These are phyloP conservation scores for Lineus longissimus DNA, from an alignment of 1,140 invertebrate genomes.

Conservation along the genomic window DNA sequence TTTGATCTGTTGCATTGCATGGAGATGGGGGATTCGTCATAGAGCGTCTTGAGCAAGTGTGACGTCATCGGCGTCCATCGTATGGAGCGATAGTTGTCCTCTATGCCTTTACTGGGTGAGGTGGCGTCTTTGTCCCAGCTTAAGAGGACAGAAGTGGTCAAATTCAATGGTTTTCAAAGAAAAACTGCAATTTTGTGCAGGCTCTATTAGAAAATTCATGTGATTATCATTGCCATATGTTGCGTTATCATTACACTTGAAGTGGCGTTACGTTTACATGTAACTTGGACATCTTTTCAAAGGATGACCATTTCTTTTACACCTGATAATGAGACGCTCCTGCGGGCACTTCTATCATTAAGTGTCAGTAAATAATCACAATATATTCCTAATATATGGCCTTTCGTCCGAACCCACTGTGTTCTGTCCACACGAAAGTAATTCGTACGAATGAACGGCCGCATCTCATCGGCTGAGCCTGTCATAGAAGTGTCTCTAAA, in stretches of 20 bases:
- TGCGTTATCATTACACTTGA: neutral
- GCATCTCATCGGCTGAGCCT: too few relatives aligned
- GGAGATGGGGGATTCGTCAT: constrained; percentile 79
- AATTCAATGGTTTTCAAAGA: neutral
- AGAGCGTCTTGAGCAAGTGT: constrained; percentile 71
- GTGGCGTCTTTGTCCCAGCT: constrained; percentile 58
- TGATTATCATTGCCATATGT: neutral
- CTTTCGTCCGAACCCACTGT: too few relatives aligned
- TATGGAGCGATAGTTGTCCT: constrained; percentile 76
- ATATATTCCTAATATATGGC: too few relatives aligned
- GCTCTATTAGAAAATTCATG: neutral
- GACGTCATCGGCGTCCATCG: constrained; percentile 77
- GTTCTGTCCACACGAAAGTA: too few relatives aligned
- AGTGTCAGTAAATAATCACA: too few relatives aligned
- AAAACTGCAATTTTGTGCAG: neutral
- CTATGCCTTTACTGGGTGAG: constrained; percentile 47
- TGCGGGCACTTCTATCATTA: too few relatives aligned
- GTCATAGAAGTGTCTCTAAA: too few relatives aligned
- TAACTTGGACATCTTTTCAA: too few relatives aligned
- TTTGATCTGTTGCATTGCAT: constrained; percentile 94
- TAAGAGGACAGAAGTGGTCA: neutral
- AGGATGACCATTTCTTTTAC: too few relatives aligned
- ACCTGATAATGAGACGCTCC: too few relatives aligned
- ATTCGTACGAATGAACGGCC: too few relatives aligned
- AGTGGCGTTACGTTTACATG: neutral